Evolutionary conservation across 1,140 invertebrate species (phyloP), one percentile per base, ranked within the genome.

Genomic region (Euborellia annulipes): DNA sequence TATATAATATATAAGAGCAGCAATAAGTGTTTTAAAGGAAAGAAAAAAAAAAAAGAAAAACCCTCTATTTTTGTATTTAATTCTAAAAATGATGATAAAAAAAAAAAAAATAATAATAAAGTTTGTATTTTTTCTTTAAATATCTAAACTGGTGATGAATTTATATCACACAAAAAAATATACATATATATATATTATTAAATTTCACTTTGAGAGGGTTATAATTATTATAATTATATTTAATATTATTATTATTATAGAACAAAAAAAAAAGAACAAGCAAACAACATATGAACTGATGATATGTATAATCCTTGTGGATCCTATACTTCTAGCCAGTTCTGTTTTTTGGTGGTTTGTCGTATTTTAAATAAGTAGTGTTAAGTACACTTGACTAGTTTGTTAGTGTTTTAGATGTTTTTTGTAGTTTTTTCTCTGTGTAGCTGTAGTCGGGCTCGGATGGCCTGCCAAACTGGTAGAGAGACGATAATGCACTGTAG

Each of bases 41-140:
- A 36, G 38, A 27, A 27, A 27, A 27, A n/a, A 47, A 46, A 48
- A 41, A 32, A 19, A 30, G 37, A 43, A 43, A 45, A 52, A 52
- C 45, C 47, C 50, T 52, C 51, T 52, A 52, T 52, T 52, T 52
- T 52, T 52, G 51, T 52, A 52, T 47, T 47, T 47, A 50, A 52
- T 52, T 50, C 51, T 52, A 50, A 52, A 38, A 21, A 47, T 51
- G 47, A 52, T 43, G 45, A 52, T 37, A 49, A 43, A 49, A 47
- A 43, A 49, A n/a, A n/a, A n/a, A n/a, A n/a, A 27, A 27, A 27
- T 27, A 27, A 27, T 27, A 49, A 52, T 52, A 50, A 52, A 50
- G 47, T 49, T 49, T 52, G 51, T 52, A 50, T 52, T 50, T 52
- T 52, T 51, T 46, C 43, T 44, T 52, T 47, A 46, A 46, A 13